These are phyloP conservation scores for Acrocephalus arundinaceus DNA, from an alignment of 2,113 vertebrate species.

Conservation along the genomic window DNA sequence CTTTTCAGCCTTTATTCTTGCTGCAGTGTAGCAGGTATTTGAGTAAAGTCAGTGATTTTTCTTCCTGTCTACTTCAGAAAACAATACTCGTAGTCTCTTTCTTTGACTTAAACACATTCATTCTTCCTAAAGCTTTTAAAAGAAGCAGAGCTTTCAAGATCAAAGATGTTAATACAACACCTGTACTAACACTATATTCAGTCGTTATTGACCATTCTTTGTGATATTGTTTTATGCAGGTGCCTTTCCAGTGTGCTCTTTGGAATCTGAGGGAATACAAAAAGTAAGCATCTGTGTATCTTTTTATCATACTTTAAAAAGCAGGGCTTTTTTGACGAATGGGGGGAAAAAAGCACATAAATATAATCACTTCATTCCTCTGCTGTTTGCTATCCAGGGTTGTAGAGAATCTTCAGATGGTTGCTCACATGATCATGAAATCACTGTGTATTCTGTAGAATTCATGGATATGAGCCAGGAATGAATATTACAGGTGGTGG, in stretches of 20 bases:
- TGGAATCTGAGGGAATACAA: slow-evolving; percentile 63
- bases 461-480: slow-evolving; percentile 3
- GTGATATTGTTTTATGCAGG: slow-evolving; percentile 73
- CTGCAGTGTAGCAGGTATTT: slow-evolving; percentile 18
- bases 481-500: slow-evolving; percentile 42
- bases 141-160: slow-evolving; percentile 75
- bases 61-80: slow-evolving; percentile 70
- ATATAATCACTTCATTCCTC: slow-evolving; percentile 36
- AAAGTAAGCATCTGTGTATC: slow-evolving; percentile 56
- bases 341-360: background rate
- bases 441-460: slow-evolving; percentile 12
- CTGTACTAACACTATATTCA: slow-evolving; percentile 78
- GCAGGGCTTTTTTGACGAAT: slow-evolving; percentile 24
- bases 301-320: slow-evolving; percentile 56
- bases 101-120: slow-evolving; percentile 71
- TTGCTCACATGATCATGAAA: slow-evolving; percentile 43
- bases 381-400: background rate
- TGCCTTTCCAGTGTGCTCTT: slow-evolving; percentile 67
- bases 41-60: slow-evolving; percentile 67
- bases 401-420: slow-evolving; percentile 57
- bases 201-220: slow-evolving; percentile 74
- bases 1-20: slow-evolving; percentile 57
- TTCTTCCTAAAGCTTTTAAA: slow-evolving; percentile 76
- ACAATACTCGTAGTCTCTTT: slow-evolving; percentile 61
- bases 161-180: slow-evolving; percentile 77